A percentile compares a stretch with the other conserved stretches of the same genome.
These are phyloP conservation scores for Madoqua kirkii DNA, from an alignment of 2,113 vertebrate species.

Conservation along the genomic window DNA sequence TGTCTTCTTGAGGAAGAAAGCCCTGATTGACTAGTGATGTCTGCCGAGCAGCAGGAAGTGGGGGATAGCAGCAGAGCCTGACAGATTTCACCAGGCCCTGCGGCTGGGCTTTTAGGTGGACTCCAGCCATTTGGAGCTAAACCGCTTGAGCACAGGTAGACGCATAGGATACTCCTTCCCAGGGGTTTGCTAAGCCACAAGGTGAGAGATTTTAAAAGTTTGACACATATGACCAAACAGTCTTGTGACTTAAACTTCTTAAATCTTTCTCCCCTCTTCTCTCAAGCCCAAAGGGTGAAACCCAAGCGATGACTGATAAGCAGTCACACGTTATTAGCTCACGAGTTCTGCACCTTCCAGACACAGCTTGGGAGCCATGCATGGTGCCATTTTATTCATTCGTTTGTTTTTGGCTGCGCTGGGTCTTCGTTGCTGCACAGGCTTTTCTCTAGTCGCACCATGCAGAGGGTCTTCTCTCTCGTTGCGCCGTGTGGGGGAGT, in stretches of 20 bases:
- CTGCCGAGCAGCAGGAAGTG: neutral
- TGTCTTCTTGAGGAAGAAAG: neutral
- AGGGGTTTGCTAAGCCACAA: neutral
- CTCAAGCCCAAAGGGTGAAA: neutral
- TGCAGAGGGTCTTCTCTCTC: neutral
- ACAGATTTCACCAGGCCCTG: neutral
- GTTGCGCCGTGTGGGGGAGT: neutral
- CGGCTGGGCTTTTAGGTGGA: neutral
- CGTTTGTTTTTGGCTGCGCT: neutral
- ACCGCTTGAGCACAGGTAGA: neutral
- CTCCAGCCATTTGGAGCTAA: neutral
- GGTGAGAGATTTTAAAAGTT: neutral
- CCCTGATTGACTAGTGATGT: neutral
- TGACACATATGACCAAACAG: neutral
- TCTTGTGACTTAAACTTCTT: neutral
- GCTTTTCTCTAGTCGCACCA: neutral
- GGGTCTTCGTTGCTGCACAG: neutral
- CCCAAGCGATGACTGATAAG: neutral
- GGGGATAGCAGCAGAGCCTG: neutral
- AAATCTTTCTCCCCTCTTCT: neutral
- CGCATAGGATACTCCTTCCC: neutral
- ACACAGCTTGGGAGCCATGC: neutral
- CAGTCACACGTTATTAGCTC: too few relatives aligned
- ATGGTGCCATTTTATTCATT: neutral
- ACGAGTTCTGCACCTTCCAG: neutral